Conservation (phyloP, 1,140 invertebrate genomes). For the Macrobrachium nipponense region DNA sequence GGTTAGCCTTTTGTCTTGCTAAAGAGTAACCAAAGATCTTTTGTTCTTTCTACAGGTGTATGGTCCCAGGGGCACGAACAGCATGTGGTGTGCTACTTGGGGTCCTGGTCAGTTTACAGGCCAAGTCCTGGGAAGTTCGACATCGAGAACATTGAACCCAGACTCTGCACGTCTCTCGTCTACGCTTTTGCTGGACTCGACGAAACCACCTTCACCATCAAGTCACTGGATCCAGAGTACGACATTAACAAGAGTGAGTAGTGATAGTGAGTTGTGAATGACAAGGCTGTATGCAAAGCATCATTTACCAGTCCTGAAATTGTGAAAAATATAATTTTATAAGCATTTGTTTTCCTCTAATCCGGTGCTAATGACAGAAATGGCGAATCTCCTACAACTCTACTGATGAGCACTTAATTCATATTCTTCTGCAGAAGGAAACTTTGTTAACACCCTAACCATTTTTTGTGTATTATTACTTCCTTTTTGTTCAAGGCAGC, state of each 20-base stretch:
- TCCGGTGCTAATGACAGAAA: no score
- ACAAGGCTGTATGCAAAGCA: no score
- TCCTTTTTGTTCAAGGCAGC: background rate
- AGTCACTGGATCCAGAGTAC: conserved; percentile 72
- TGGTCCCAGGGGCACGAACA: conserved; percentile 55
- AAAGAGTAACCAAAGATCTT: background rate
- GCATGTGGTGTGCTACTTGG: conserved; percentile 75
- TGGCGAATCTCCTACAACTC: no score
- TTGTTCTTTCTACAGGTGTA: conserved; percentile 23
- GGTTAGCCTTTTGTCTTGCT: background rate
- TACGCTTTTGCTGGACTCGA: conserved; percentile 83
- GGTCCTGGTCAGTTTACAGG: conserved; percentile 76
- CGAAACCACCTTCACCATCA: conserved; percentile 74
- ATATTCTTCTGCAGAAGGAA: background rate
- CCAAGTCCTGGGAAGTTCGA: conserved; percentile 73
- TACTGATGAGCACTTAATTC: no score
- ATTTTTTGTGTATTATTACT: background rate
- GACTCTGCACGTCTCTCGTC: conserved; percentile 87
- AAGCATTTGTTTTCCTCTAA: no score
- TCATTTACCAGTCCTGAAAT: no score
- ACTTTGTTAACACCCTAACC: background rate
- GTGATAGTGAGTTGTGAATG: background rate
- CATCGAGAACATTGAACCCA: conserved; percentile 76
- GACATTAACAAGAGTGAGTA: conserved; percentile 69
- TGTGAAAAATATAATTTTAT: no score